These are phyloP conservation scores for Osedax fenrisi DNA, from an alignment of 2,888 invertebrate genomes.

Conservation along the genomic window DNA sequence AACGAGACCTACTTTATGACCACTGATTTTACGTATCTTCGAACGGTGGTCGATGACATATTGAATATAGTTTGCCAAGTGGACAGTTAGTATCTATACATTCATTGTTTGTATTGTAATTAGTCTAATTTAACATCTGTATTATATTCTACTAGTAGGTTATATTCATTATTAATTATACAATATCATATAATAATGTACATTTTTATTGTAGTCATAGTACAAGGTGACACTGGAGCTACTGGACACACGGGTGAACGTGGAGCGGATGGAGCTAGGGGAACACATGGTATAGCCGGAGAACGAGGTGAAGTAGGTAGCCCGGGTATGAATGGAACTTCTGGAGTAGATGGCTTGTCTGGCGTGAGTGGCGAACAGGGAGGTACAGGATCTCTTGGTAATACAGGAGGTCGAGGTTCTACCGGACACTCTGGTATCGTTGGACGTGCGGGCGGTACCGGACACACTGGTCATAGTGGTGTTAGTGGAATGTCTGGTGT, in stretches of 20 bases:
- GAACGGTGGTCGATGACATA: background rate
- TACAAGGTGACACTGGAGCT: background rate
- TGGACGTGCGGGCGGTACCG: background rate
- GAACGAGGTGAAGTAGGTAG: background rate
- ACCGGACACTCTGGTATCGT: too few relatives aligned
- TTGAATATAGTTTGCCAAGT: background rate
- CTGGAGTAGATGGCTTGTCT: background rate
- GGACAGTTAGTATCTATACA: background rate
- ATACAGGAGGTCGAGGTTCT: too few relatives aligned
- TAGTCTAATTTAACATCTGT: too few relatives aligned
- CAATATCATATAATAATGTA: background rate
- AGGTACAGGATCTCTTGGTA: too few relatives aligned
- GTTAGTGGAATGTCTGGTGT: background rate
- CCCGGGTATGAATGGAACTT: background rate
- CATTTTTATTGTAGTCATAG: background rate
- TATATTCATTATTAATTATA: too few relatives aligned
- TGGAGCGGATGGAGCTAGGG: background rate
- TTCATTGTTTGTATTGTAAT: too few relatives aligned
- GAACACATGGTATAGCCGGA: background rate
- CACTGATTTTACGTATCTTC: conserved; percentile 24
- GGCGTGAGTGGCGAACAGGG: background rate
- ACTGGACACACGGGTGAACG: background rate
- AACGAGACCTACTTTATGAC: conserved; percentile 35
- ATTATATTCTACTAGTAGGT: too few relatives aligned
- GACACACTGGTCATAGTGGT: background rate